phyloP scores from a whole-genome alignment of 2,113 vertebrate species.

The Grammomys surdaster region DNA sequence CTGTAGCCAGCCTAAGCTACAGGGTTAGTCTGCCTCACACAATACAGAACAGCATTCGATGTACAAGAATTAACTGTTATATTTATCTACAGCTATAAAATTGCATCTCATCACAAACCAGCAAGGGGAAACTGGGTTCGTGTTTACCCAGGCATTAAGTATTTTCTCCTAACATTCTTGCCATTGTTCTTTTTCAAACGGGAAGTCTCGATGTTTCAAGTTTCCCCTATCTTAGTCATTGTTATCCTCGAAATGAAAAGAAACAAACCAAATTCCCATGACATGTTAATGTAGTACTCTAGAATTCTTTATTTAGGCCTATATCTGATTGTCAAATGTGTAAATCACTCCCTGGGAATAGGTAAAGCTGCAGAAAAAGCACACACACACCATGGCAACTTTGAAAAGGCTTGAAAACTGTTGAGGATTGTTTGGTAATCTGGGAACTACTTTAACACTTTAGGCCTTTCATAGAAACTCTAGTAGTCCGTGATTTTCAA shows the following conservation, averaged over 20 bases:
- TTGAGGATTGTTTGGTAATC: conserved; percentile 38
- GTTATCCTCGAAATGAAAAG: conserved; percentile 50
- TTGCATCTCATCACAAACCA: neutral
- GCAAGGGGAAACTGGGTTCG: neutral
- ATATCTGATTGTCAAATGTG: conserved; percentile 61
- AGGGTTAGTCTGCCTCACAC: neutral
- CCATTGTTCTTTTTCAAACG: conserved; percentile 55
- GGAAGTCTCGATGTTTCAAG: conserved; percentile 31
- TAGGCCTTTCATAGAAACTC: conserved; percentile 29
- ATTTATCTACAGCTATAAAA: neutral
- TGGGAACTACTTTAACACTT: conserved; percentile 46
- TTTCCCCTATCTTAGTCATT: conserved; percentile 53
- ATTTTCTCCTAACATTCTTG: neutral
- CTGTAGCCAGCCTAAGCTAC: neutral
- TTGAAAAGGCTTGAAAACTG: conserved; percentile 57
- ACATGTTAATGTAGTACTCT: neutral
- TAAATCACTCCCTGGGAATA: conserved; percentile 66
- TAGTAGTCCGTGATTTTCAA: conserved; percentile 21
- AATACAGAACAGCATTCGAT: neutral
- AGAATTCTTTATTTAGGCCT: conserved; percentile 61
- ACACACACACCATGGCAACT: neutral
- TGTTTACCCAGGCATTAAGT: conserved; percentile 1
- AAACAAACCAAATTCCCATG: conserved; percentile 61
- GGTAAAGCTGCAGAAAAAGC: conserved; percentile 45
- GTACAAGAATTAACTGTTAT: neutral